These are phyloP conservation scores for Amphiduros pacificus DNA, from an alignment of 2,888 invertebrate genomes.

Conservation along the genomic window DNA sequence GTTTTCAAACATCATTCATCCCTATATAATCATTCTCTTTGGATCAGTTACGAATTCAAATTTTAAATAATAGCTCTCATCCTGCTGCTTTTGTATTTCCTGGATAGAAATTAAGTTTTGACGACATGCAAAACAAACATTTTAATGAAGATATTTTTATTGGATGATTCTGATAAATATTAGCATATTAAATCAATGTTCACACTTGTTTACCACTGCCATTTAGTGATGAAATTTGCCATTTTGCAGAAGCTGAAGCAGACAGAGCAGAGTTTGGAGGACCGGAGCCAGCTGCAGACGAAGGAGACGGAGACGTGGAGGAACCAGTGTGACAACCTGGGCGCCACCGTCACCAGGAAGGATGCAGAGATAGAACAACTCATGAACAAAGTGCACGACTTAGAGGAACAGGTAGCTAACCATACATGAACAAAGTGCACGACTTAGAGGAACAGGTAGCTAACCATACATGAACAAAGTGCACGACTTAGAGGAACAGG, in stretches of 20 bases:
- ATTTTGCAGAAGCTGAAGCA: conserved; percentile 14
- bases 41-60: no score
- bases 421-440: conserved; percentile 37
- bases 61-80: no score
- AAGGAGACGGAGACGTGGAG: conserved; percentile 47
- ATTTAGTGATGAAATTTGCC: no score
- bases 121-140: no score
- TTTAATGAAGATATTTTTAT: no score
- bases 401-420: conserved; percentile 44
- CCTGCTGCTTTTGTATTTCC: no score
- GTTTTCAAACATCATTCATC: no score
- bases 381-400: conserved; percentile 38
- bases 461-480: conserved; percentile 39
- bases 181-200: no score
- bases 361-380: conserved; percentile 45
- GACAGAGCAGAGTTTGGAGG: conserved; percentile 22
- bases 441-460: conserved; percentile 44
- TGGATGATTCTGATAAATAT: no score
- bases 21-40: no score
- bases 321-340: conserved; percentile 47
- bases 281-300: conserved; percentile 37
- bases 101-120: no score
- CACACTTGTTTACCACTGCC: no score
- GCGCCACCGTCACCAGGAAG: conserved; percentile 41
- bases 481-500: conserved; percentile 41